These are phyloP conservation scores for Caenorhabditis auriculariae DNA, from an alignment of 2,888 invertebrate species.

Conservation along the genomic window DNA sequence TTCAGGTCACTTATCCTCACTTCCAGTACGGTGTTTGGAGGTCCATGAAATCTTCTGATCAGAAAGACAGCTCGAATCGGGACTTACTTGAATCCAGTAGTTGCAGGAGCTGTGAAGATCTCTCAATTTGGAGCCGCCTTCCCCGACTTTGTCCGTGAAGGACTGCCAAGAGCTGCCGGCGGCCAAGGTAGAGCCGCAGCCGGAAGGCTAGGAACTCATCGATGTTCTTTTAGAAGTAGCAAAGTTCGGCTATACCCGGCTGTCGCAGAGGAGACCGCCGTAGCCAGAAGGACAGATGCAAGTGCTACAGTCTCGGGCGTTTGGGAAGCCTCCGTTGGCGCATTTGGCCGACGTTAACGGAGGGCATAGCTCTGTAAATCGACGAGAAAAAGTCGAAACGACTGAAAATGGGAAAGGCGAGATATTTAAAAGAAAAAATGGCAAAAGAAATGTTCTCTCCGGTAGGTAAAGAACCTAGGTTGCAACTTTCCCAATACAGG, in stretches of 20 bases:
- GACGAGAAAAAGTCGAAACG: too few relatives aligned
- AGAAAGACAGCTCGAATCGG: background rate
- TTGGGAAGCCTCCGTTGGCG: slow-evolving; percentile 52
- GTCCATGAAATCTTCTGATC: slow-evolving; percentile 18
- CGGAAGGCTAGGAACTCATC: slow-evolving; percentile 18
- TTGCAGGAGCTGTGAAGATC: slow-evolving; percentile 25
- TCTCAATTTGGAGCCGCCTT: slow-evolving; percentile 17
- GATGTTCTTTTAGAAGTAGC: background rate
- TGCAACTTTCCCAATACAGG: too few relatives aligned
- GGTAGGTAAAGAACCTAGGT: too few relatives aligned
- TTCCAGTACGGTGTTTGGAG: slow-evolving; percentile 34
- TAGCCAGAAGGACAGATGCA: slow-evolving; percentile 58
- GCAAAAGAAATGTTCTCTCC: too few relatives aligned
- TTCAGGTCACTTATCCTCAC: slow-evolving; percentile 32
- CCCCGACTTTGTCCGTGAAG: slow-evolving; percentile 21
- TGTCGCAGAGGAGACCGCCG: slow-evolving; percentile 40
- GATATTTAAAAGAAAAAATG: too few relatives aligned
- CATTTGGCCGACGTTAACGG: slow-evolving; percentile 34
- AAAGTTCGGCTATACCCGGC: slow-evolving; percentile 15
- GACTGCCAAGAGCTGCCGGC: slow-evolving; percentile 20
- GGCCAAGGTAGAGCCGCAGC: slow-evolving; percentile 27
- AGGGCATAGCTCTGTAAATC: slow-evolving; percentile 30
- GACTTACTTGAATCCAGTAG: slow-evolving; percentile 27
- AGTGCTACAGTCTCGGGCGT: slow-evolving; percentile 40
- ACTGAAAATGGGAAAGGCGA: too few relatives aligned